These are phyloP conservation scores for Scaptomyza hsui DNA, from an alignment of 1,140 invertebrate genomes.

Conservation along the genomic window DNA sequence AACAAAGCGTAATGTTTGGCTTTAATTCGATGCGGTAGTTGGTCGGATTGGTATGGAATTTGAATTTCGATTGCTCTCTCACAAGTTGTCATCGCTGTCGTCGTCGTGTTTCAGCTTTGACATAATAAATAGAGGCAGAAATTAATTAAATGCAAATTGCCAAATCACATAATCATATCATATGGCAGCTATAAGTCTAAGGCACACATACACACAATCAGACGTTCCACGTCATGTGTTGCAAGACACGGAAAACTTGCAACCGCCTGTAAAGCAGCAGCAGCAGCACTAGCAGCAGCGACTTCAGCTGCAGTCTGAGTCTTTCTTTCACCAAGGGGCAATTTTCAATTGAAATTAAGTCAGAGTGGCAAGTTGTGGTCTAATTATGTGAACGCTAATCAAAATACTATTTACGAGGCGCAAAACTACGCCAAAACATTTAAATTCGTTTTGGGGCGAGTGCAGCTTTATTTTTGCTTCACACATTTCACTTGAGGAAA, in stretches of 20 bases:
- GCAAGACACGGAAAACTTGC: conserved; percentile 68
- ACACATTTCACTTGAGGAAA: conserved; percentile 58
- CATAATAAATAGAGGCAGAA: conserved; percentile 79
- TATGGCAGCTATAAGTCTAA: conserved; percentile 61
- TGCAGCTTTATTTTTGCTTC: conserved; percentile 51
- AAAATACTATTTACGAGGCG: conserved; percentile 65
- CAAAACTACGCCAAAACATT: conserved; percentile 56
- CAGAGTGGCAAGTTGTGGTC: conserved; percentile 19
- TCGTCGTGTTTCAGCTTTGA: conserved; percentile 50
- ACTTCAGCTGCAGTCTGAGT: background rate
- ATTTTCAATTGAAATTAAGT: conserved; percentile 40
- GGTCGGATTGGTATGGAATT: conserved; percentile 42
- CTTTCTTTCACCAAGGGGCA: conserved; percentile 12
- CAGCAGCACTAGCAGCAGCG: background rate
- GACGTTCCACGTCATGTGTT: conserved; percentile 27
- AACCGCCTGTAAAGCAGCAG: background rate
- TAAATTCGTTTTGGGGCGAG: conserved; percentile 50
- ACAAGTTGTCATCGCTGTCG: conserved; percentile 42
- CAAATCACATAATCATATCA: conserved; percentile 81
- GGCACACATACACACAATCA: conserved; percentile 21
- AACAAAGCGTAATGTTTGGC: conserved; percentile 67
- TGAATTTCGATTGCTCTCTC: conserved; percentile 35
- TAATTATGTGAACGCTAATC: conserved; percentile 65
- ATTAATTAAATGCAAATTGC: conserved; percentile 82
- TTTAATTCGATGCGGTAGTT: conserved; percentile 66